A percentile compares a stretch with the other conserved stretches of the same genome.
These are phyloP conservation scores for Anniella stebbinsi DNA, from an alignment of 2,797 vertebrate species.

Conservation along the genomic window DNA sequence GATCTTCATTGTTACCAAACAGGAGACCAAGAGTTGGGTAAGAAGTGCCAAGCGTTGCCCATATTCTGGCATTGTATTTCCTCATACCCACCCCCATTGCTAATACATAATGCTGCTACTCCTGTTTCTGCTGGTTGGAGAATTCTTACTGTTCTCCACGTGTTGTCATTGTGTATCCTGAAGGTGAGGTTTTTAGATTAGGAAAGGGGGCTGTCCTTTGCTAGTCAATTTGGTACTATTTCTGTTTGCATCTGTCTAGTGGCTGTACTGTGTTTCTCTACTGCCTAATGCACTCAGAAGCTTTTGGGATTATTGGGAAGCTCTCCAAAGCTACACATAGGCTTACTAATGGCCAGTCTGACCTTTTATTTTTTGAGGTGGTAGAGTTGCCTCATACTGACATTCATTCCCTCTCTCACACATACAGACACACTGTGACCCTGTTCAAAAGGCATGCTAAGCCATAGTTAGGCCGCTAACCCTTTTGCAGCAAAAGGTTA, in stretches of 20 bases:
- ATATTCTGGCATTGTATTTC: neutral
- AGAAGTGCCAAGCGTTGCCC: conserved; percentile 57
- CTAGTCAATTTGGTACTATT: no score
- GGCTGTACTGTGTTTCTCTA: neutral
- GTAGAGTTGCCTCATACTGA: neutral
- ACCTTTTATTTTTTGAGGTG: neutral
- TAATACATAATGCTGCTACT: neutral
- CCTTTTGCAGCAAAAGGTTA: no score
- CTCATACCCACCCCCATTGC: neutral
- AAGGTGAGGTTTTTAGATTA: neutral
- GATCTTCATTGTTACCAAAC: conserved; percentile 95
- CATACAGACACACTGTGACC: neutral
- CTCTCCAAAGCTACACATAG: neutral
- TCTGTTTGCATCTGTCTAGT: neutral
- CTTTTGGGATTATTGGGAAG: neutral
- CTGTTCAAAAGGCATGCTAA: no score
- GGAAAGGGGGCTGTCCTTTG: neutral
- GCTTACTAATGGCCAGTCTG: neutral
- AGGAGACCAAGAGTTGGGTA: conserved; percentile 93
- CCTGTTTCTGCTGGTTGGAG: neutral
- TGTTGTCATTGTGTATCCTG: neutral
- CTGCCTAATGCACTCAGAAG: neutral
- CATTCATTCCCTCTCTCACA: neutral
- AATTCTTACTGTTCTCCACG: neutral
- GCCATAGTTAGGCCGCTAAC: no score